phyloP scores from a whole-genome alignment of 1,140 invertebrate genomes.

The Neodiprion virginianus region DNA sequence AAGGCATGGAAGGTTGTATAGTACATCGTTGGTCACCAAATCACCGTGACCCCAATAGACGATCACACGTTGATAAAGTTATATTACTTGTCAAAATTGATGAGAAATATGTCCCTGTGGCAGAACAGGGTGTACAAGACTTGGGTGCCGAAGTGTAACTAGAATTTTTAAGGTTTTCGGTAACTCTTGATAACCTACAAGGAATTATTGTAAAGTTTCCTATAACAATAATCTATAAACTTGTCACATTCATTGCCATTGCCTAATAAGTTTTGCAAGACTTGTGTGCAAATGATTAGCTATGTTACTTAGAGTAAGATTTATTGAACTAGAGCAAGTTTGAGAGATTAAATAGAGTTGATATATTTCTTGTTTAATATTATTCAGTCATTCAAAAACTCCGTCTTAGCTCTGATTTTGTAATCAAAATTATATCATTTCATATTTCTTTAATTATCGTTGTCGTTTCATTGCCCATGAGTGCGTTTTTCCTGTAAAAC shows the following conservation, averaged over 20 bases:
- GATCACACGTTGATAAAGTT: constrained; percentile 89
- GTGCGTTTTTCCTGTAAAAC: background rate
- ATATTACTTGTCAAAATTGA: constrained; percentile 92
- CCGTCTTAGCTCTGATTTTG: background rate
- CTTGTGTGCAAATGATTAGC: background rate
- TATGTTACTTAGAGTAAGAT: constrained; percentile 6
- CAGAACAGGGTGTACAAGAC: constrained; percentile 85
- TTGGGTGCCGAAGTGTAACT: constrained; percentile 73
- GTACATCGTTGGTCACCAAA: constrained; percentile 92
- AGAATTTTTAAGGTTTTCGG: constrained; percentile 4
- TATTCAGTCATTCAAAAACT: no score
- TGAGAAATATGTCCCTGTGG: constrained; percentile 92
- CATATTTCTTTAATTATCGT: background rate
- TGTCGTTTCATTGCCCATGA: background rate
- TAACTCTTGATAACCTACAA: background rate
- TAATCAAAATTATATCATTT: constrained; percentile 1
- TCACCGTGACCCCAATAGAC: constrained; percentile 82
- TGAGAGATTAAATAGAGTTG: background rate
- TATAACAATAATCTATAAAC: constrained; percentile 1
- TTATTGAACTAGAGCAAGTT: background rate
- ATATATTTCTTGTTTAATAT: background rate
- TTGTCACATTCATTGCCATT: constrained; percentile 5
- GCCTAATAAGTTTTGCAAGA: background rate
- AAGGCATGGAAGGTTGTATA: constrained; percentile 89
- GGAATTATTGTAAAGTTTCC: background rate